Conservation (phyloP, 2,888 invertebrate species). For the Andrena marginata region DNA sequence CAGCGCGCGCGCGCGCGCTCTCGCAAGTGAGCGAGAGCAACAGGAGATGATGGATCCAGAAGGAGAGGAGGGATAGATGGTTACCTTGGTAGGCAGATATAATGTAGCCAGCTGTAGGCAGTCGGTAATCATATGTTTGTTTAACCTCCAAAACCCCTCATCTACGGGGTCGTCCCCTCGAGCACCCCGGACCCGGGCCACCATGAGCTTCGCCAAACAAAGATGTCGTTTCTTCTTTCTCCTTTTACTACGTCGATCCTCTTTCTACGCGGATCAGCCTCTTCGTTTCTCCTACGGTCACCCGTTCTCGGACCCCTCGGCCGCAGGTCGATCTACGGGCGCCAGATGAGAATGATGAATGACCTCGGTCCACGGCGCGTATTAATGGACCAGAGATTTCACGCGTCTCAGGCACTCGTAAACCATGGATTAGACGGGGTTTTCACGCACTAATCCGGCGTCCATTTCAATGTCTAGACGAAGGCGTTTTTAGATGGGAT, state of each 20-base stretch:
- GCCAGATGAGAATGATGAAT: slow-evolving; percentile 76
- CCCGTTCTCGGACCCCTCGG: neutral
- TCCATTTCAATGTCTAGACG: neutral
- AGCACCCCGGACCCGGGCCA: slow-evolving; percentile 80
- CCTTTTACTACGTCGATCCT: slow-evolving; percentile 58
- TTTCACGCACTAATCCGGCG: slow-evolving; percentile 65
- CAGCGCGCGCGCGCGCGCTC: slow-evolving; percentile 30
- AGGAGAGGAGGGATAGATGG: slow-evolving; percentile 72
- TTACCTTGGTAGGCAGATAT: slow-evolving; percentile 83
- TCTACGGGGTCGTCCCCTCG: slow-evolving; percentile 79
- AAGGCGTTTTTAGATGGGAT: neutral
- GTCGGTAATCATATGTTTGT: slow-evolving; percentile 85
- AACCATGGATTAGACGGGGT: slow-evolving; percentile 69
- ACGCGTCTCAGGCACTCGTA: slow-evolving; percentile 82
- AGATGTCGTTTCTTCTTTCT: slow-evolving; percentile 76
- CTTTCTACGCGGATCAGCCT: slow-evolving; percentile 44
- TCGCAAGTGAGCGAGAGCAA: slow-evolving; percentile 50
- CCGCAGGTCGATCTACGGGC: slow-evolving; percentile 45
- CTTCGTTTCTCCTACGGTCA: slow-evolving; percentile 24
- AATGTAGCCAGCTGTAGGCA: slow-evolving; percentile 85
- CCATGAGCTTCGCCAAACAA: slow-evolving; percentile 81
- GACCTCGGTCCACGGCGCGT: slow-evolving; percentile 77
- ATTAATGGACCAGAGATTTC: slow-evolving; percentile 83
- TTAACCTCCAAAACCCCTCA: slow-evolving; percentile 85
- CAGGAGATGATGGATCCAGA: slow-evolving; percentile 67